Percentiles rank a stretch among this genome's conserved stretches.
Conservation (phyloP, 2,113 vertebrate genomes). For the Cebus imitator region DNA sequence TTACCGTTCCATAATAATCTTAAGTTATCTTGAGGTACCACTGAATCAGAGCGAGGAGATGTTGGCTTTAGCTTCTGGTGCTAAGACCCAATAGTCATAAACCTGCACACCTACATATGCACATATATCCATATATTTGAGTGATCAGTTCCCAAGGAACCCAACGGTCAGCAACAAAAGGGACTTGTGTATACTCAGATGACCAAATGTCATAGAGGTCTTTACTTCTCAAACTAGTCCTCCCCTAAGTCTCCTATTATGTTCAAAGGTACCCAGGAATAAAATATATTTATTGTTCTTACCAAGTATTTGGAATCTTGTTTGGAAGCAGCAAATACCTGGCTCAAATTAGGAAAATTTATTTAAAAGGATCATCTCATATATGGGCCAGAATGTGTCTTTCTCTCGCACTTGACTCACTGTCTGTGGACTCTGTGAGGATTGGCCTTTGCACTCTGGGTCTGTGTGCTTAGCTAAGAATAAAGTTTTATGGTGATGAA, state of each 20-base stretch:
- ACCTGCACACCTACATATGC: neutral
- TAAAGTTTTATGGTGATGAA: neutral
- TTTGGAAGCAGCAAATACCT: neutral
- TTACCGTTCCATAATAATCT: neutral
- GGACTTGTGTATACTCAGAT: neutral
- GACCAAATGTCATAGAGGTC: neutral
- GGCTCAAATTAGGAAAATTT: neutral
- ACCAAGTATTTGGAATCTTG: constrained; percentile 9
- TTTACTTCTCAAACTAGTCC: neutral
- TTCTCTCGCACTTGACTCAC: neutral
- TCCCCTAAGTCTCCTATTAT: neutral
- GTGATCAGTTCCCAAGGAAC: neutral
- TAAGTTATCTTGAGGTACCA: neutral
- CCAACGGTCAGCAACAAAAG: neutral
- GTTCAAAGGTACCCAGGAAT: neutral
- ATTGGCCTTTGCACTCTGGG: neutral
- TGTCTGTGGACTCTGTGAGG: neutral
- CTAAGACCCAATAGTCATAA: neutral
- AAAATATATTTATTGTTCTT: neutral
- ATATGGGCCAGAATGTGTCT: neutral
- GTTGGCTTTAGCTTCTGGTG: neutral
- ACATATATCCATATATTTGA: neutral
- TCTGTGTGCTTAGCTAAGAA: neutral
- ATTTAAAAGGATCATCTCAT: constrained; percentile 3
- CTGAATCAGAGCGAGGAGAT: neutral